These are phyloP conservation scores for Poeciliopsis turneri DNA, from an alignment of 2,797 vertebrate species.

Conservation along the genomic window DNA sequence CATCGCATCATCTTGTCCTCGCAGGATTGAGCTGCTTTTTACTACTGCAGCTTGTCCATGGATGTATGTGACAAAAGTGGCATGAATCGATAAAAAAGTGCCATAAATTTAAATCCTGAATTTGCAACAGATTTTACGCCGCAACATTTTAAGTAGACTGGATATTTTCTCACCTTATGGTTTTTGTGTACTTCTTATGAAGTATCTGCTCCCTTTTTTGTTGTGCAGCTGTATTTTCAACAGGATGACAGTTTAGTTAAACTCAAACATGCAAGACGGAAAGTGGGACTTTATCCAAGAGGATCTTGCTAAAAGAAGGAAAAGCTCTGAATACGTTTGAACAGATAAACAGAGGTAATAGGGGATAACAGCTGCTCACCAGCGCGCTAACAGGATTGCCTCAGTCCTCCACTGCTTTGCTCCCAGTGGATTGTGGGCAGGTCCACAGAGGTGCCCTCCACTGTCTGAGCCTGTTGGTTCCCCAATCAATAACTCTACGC, in stretches of 20 bases:
- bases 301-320: neutral
- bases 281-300: neutral
- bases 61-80: conserved; percentile 13
- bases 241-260: neutral
- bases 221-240: neutral
- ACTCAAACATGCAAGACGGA: neutral
- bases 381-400: neutral
- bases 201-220: neutral
- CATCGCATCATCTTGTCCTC: conserved; percentile 55
- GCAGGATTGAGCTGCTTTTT: conserved; percentile 48
- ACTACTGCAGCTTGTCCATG: conserved; percentile 17
- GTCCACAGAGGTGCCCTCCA: neutral
- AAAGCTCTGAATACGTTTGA: neutral
- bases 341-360: neutral
- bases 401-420: neutral
- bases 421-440: neutral
- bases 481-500: neutral
- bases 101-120: neutral
- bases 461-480: neutral
- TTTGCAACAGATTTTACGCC: neutral
- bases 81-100: neutral
- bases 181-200: neutral
- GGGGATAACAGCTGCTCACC: conserved; percentile 1
- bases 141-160: neutral
- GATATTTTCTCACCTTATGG: neutral